A percentile compares a stretch with the other conserved stretches of the same genome.
phyloP scores from a whole-genome alignment of 2,888 invertebrate species.

The Augiades crinisus region DNA sequence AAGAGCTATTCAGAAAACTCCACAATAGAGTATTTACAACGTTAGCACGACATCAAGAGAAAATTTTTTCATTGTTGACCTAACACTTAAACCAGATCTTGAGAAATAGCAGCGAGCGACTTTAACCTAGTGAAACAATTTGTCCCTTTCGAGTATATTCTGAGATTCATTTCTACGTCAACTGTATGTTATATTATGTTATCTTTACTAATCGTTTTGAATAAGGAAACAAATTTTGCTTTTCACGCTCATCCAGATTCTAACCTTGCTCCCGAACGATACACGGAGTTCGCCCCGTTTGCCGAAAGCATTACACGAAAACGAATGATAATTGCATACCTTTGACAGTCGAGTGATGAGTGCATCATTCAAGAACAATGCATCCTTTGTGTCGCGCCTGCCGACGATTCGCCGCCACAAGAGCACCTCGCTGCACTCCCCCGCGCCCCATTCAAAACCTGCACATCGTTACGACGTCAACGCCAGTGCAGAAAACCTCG shows the following conservation, averaged over 20 bases:
- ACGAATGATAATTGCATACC: conserved; percentile 36
- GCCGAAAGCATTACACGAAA: conserved; percentile 24
- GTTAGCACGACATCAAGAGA: conserved; percentile 20
- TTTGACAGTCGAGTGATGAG: conserved; percentile 84
- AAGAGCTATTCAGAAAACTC: conserved; percentile 8
- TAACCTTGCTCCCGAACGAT: background rate
- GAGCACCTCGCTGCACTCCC: conserved; percentile 89
- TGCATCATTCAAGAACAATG: conserved; percentile 95
- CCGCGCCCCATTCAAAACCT: conserved; percentile 84
- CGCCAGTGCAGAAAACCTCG: conserved; percentile 88
- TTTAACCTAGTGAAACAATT: conserved; percentile 13
- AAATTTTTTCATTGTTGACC: conserved; percentile 22
- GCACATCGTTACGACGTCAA: conserved; percentile 86
- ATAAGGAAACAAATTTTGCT: too few species aligned
- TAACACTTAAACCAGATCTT: conserved; percentile 26
- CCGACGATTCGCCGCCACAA: conserved; percentile 93
- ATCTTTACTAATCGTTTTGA: too few species aligned
- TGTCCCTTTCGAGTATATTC: conserved; percentile 1
- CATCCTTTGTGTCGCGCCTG: conserved; percentile 94
- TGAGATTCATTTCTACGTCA: background rate
- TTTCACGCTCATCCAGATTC: too few species aligned
- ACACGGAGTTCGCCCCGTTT: conserved; percentile 1
- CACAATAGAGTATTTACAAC: conserved; percentile 21
- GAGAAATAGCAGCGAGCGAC: conserved; percentile 23
- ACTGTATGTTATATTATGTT: too few species aligned